Evolutionary conservation across 2,113 vertebrate genomes (phyloP), one percentile per base, ranked within the genome.

Genomic region (Numida meleagris): DNA sequence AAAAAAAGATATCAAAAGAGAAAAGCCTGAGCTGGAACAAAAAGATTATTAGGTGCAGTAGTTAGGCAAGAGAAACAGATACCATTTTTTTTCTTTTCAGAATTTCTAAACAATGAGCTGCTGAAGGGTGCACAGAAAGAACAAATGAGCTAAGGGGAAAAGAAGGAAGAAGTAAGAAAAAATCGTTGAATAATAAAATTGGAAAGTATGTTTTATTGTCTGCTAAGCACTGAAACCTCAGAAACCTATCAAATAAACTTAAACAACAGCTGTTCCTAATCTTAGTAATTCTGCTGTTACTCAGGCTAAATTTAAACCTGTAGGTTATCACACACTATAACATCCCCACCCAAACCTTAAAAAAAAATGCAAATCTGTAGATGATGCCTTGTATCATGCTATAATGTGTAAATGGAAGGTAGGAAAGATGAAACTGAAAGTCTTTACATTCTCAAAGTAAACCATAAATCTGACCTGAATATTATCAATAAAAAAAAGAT

Each of bases 191-290:
- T 0, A 95, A 31, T 48, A 40, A 83, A 76, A 65, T 34, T 88
- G 24, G 20, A 82, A 93, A 57, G 23, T 33, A 86, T 43, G 20
- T 57, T 43, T 50, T 82, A 55, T 50, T 89, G 55, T 85, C 61
- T 80, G 46, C 12, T 83, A 71, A 20, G 14, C 42, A 67, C 12
- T 51, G 46, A 91, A 93, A 89, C 68, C 36, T 74, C 85, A 78
- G 76, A 91, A 91, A 89, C 65, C 14, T 61, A 79, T 25, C 13
- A 86, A 92, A 95, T 80, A 94, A 82, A 82, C 17, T 71, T 72
- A 79, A 10, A 36, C 6, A 51, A 85, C 46, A 93, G 55, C 46
- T 88, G 55, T 71, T 72, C 13, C 65, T 86, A 91, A 87, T 89
- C 38, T 46, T 93, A 75, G 1, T 45, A 50, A 86, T 86, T 91